A percentile compares a stretch with the other conserved stretches of the same genome.
phyloP scores from a whole-genome alignment of 2,797 vertebrate species.

The Craterocephalus amniculus region DNA sequence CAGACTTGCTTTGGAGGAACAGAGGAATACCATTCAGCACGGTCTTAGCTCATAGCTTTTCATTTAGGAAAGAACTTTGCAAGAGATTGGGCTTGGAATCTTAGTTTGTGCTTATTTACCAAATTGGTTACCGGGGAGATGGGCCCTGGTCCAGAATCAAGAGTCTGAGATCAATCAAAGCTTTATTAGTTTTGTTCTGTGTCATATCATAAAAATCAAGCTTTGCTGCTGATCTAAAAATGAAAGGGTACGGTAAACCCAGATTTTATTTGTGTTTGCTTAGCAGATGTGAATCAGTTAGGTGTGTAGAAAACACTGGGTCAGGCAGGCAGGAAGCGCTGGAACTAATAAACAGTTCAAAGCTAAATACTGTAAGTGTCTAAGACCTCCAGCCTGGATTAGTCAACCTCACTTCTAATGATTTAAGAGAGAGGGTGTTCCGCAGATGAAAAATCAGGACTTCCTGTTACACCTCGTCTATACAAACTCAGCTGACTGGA shows the following conservation, averaged over 20 bases:
- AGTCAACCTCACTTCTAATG: constrained; percentile 20
- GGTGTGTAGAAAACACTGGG: constrained; percentile 37
- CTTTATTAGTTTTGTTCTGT: constrained; percentile 53
- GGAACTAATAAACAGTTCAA: constrained; percentile 60
- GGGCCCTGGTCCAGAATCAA: constrained; percentile 1
- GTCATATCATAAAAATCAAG: constrained; percentile 45
- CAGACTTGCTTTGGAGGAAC: constrained; percentile 69
- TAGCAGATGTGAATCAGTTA: constrained; percentile 54
- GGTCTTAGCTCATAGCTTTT: constrained; percentile 56
- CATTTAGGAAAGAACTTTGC: constrained; percentile 55
- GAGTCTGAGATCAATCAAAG: constrained; percentile 55
- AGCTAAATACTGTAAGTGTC: constrained; percentile 37
- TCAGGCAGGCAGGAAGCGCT: constrained; percentile 49
- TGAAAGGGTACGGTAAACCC: constrained; percentile 50
- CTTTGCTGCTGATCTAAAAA: constrained; percentile 47
- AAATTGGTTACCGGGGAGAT: constrained; percentile 60
- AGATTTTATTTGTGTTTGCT: constrained; percentile 51
- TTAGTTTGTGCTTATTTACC: constrained; percentile 62
- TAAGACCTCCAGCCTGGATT: constrained; percentile 26
- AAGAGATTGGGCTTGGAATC: constrained; percentile 42
- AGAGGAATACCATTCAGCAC: constrained; percentile 51
- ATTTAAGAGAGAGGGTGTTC: constrained; percentile 44
- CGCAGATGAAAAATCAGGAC: constrained; percentile 44
- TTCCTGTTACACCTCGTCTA: constrained; percentile 42
- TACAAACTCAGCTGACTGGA: constrained; percentile 37